These are phyloP conservation scores for Tipula vernalis DNA, from an alignment of 2,888 invertebrate species.

Conservation along the genomic window DNA sequence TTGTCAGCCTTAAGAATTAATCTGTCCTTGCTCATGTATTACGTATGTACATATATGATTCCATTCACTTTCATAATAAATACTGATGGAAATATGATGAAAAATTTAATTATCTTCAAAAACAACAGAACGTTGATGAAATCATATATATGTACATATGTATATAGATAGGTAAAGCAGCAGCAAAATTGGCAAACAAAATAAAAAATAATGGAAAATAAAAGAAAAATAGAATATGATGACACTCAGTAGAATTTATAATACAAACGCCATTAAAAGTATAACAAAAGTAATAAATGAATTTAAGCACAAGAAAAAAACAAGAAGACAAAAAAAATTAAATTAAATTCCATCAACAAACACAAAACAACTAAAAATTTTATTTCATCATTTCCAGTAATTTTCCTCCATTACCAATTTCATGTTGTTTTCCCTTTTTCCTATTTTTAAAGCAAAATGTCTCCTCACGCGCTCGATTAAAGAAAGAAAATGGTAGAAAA, in stretches of 20 bases:
- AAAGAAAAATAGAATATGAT: not conserved
- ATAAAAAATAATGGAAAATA: not conserved
- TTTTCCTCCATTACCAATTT: not conserved
- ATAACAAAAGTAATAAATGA: not conserved
- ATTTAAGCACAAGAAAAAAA: not conserved
- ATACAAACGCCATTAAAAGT: not conserved
- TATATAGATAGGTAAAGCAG: not conserved
- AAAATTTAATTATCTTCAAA: not conserved
- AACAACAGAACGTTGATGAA: not conserved
- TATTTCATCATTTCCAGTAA: not conserved
- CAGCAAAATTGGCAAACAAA: not conserved
- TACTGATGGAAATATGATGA: not conserved
- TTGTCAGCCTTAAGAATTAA: not conserved
- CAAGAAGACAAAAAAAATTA: not conserved
- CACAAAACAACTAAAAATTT: not conserved
- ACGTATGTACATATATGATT: not conserved
- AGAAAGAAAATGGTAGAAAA: not conserved
- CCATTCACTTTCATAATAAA: not conserved
- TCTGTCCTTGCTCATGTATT: not conserved
- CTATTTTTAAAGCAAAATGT: not conserved
- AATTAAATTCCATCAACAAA: constrained; percentile 4
- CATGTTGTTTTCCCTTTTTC: not conserved
- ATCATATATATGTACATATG: not conserved
- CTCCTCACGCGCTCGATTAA: not conserved
- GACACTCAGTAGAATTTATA: not conserved